A percentile compares a stretch with the other conserved stretches of the same genome.
These are phyloP conservation scores for Drosophila falleni DNA, from an alignment of 2,888 invertebrate genomes.

Conservation along the genomic window DNA sequence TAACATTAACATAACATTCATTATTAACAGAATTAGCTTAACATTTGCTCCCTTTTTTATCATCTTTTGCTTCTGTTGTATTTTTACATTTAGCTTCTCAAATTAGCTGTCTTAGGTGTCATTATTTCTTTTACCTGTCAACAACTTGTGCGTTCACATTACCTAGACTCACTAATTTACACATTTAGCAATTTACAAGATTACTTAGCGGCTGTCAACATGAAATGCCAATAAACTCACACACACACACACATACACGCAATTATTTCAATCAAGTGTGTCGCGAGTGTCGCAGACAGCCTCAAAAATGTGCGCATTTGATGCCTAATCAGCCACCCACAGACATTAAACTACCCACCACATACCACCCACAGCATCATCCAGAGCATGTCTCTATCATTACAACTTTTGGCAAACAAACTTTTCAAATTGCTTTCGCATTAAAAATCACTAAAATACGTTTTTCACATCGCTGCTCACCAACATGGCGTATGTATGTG, in stretches of 20 bases:
- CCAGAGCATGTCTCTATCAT: constrained; percentile 50
- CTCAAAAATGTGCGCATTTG: constrained; percentile 33
- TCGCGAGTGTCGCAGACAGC: constrained; percentile 45
- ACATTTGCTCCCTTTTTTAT: background rate
- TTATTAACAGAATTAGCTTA: background rate
- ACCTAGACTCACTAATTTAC: constrained; percentile 52
- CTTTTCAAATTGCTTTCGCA: constrained; percentile 79
- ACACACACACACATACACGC: constrained; percentile 13
- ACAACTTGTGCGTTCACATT: constrained; percentile 36
- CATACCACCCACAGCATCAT: background rate
- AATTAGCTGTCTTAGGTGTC: constrained; percentile 28
- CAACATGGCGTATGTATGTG: constrained; percentile 37
- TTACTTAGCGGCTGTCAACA: constrained; percentile 35
- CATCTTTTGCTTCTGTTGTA: constrained; percentile 1
- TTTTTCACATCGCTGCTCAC: constrained; percentile 64
- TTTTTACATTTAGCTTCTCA: background rate
- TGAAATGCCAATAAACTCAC: constrained; percentile 4
- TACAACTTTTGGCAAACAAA: constrained; percentile 68
- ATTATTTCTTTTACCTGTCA: constrained; percentile 44
- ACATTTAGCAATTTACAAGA: constrained; percentile 57
- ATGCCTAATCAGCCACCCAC: constrained; percentile 57
- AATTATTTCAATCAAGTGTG: constrained; percentile 67
- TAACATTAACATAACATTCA: too few species aligned
- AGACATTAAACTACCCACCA: constrained; percentile 6
- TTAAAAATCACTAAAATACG: constrained; percentile 80